A percentile compares a stretch with the other conserved stretches of the same genome.
phyloP scores from a whole-genome alignment of 2,113 vertebrate genomes.

The Hippoglossus stenolepis region DNA sequence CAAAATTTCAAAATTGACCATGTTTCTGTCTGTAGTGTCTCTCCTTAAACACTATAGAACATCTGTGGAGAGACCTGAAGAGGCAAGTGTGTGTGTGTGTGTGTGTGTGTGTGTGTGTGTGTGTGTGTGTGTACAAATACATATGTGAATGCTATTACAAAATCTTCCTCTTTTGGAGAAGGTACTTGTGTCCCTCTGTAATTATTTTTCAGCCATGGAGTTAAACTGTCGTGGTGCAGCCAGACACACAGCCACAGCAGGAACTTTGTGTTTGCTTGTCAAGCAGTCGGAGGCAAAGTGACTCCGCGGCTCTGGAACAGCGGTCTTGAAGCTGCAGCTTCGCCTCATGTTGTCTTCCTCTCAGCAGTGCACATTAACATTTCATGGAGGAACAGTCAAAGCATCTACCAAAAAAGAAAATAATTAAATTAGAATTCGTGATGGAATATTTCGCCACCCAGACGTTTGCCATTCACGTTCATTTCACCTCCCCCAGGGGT shows the following conservation, averaged over 20 bases:
- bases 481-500: constrained; percentile 42
- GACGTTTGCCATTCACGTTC: no score
- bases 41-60: no score
- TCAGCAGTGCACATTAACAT: constrained; percentile 55
- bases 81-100: no score
- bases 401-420: not conserved
- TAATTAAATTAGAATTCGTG: constrained; percentile 42
- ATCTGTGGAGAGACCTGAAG: no score
- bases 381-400: constrained; percentile 48
- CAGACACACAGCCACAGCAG: constrained; percentile 52
- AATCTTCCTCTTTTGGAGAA: no score
- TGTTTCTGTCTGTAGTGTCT: no score
- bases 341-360: constrained; percentile 61
- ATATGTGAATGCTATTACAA: no score
- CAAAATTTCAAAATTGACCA: no score
- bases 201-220: not conserved
- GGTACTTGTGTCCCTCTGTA: no score
- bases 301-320: constrained; percentile 60
- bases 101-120: no score
- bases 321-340: constrained; percentile 65
- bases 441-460: constrained; percentile 18
- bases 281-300: constrained; percentile 68
- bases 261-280: constrained; percentile 70
- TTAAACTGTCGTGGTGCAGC: constrained; percentile 34
- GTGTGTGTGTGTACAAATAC: no score